Evolutionary conservation across 2,113 vertebrate species (phyloP), one percentile per base, ranked within the genome.

Genomic region (Eurypyga helias): DNA sequence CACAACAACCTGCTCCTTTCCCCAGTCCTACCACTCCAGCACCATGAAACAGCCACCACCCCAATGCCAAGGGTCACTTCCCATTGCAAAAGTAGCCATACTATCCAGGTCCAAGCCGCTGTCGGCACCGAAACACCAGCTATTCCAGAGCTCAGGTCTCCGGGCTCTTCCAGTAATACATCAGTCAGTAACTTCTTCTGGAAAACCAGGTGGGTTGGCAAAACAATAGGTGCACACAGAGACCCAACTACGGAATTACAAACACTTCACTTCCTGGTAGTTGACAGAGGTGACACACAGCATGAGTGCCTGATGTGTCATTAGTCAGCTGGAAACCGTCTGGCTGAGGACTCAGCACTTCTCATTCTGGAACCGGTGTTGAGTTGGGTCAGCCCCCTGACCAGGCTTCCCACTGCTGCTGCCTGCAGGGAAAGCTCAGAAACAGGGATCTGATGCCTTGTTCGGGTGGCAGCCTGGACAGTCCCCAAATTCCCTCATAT

Each of bases 71-170:
- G 12, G 20, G 20, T 49, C 41, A 70, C 52, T 13, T 70, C 6
- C 41, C 64, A 26, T 55, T 55, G 69, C 34, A 34, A 24, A n/a
- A 67, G 54, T 0, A 36, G 33, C 11, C 45, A 9, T 5, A n/a
- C 7, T 33, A 43, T 7, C 17, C 52, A 45, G 57, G 26, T 26
- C 18, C 54, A 43, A 36, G 12, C 25, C n/a, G 46, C 14, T 25
- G 8, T 4, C 28, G 13, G 4, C 78, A 24, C 41, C 82, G 43
- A 46, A 52, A 73, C 0, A 0, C 49, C 41, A 49, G 20, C 13
- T 46, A 4, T 23, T 20, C 81, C 7, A 25, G 5, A 24, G 45
- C n/a, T 52, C 25, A 7, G 1, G 1, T 7, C 81, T 38, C 60
- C 8, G 25, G 55, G 51, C 46, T 41, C 34, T 36, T 34, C 26